Evolutionary conservation across 2,888 invertebrate species (phyloP), one percentile per base, ranked within the genome.

Genomic region (Apodemia mormo): DNA sequence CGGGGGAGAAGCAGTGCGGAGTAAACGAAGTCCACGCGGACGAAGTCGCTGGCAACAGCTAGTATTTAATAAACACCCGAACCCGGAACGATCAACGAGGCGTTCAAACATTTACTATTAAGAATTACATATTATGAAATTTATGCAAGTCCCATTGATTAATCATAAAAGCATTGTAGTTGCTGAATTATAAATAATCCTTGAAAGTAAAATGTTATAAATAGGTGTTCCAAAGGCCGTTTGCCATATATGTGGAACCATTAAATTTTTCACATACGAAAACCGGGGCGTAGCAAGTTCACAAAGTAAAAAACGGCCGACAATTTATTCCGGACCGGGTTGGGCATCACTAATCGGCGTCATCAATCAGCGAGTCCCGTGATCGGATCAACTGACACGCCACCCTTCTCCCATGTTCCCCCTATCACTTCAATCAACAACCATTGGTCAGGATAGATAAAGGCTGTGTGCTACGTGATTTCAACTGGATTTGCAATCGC

Each of bases 311-410:
- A 90, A 92, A 89, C 83, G 86, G 82, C 87, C 86, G 86, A 88
- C 89, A 91, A 92, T 91, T 91, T 92, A 92, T 92, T 90, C 89
- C 83, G 83, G 84, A 85, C 84, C 86, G 88, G 87, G 86, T 84
- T 87, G 89, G 89, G 88, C 90, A 90, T 90, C 92, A 89, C 91
- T 92, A 92, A 93, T 92, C 92, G 92, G 87, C 85, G 88, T 90
- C 92, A 93, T 93, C 92, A 92, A 93, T 93, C 92, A 92, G 90
- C 84, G 82, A 72, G 69, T 65, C 61, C 74, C 80, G 78, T 86
- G 88, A 90, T 90, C 89, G 88, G 90, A 90, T 90, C 90, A 86
- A 88, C 88, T 87, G 89, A 87, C 89, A 89, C 77, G 80, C 75
- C 74, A 70, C 75, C 72, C 77, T 74, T 68, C 75, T 70, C 76